A percentile compares a stretch with the other conserved stretches of the same genome.
Evolutionary conservation across 2,888 invertebrate genomes (phyloP).

Genomic region (Pristionchus fissidentatus): DNA sequence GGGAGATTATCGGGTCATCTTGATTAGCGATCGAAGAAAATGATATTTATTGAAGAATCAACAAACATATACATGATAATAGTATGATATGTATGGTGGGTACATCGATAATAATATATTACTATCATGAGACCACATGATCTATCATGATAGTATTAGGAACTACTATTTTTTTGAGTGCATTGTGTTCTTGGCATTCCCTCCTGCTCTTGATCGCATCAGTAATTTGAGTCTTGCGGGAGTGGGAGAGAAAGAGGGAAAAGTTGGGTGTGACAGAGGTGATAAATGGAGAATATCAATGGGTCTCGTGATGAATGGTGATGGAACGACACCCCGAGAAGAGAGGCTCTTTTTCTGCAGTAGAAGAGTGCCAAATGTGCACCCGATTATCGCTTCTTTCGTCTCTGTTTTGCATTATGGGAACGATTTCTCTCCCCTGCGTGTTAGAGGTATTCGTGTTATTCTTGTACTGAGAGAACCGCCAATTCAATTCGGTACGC

Average conservation of each 20-base stretch:
- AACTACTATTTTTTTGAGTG: too few relatives aligned
- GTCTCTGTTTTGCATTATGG: not conserved
- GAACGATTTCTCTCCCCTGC: not conserved
- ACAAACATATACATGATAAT: too few relatives aligned
- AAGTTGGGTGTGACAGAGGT: constrained; percentile 12
- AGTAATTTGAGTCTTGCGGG: not conserved
- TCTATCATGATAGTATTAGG: too few relatives aligned
- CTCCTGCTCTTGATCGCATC: not conserved
- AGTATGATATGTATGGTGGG: too few relatives aligned
- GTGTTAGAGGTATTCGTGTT: not conserved
- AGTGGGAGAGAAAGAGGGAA: not conserved
- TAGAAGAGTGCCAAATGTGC: not conserved
- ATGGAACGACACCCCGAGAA: not conserved
- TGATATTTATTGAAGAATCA: not conserved
- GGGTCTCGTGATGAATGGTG: not conserved
- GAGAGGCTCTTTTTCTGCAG: not conserved
- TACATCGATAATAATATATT: too few relatives aligned
- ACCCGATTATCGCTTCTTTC: not conserved
- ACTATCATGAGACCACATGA: too few relatives aligned
- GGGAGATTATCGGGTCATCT: not conserved
- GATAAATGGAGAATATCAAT: constrained; percentile 1
- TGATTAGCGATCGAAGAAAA: not conserved
- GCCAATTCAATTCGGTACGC: not conserved
- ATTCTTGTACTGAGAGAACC: not conserved
- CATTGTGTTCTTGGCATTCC: too few relatives aligned